A percentile compares a stretch with the other conserved stretches of the same genome.
phyloP scores from a whole-genome alignment of 2,797 vertebrate species.

The Lacerta viridis region DNA sequence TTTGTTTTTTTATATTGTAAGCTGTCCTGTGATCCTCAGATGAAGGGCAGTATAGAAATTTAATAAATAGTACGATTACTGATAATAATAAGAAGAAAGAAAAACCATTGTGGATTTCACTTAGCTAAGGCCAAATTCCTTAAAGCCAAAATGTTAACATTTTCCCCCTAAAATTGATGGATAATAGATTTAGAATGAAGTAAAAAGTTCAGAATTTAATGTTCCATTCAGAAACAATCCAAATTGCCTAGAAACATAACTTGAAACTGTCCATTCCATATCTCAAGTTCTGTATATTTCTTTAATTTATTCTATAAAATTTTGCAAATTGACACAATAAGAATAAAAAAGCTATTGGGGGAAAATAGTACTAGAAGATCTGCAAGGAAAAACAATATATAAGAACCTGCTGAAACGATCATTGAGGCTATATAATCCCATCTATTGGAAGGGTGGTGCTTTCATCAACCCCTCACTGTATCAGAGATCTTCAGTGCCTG shows the following conservation, averaged over 20 bases:
- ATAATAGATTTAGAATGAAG: neutral
- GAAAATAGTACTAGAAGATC: neutral
- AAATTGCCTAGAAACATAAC: neutral
- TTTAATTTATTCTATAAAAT: slow-evolving; percentile 9
- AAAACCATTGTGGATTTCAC: neutral
- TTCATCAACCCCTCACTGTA: neutral
- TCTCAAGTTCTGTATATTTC: neutral
- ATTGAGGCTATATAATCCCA: neutral
- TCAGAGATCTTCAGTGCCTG: neutral
- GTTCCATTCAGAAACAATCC: neutral
- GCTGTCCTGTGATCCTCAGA: no score
- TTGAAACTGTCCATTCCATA: neutral
- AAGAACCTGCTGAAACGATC: neutral
- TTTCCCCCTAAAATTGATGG: fast-evolving
- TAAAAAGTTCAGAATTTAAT: neutral
- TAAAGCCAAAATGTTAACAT: neutral
- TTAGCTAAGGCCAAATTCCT: neutral
- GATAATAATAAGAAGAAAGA: neutral
- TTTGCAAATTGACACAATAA: neutral
- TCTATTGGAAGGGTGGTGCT: neutral
- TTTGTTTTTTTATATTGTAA: no score
- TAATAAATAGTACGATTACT: no score
- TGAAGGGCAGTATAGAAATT: no score
- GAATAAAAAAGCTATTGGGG: slow-evolving; percentile 19
- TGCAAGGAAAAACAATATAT: neutral